A percentile compares a stretch with the other conserved stretches of the same genome.
Evolutionary conservation across 2,888 invertebrate genomes (phyloP).

Genomic region (Pammene fasciana): DNA sequence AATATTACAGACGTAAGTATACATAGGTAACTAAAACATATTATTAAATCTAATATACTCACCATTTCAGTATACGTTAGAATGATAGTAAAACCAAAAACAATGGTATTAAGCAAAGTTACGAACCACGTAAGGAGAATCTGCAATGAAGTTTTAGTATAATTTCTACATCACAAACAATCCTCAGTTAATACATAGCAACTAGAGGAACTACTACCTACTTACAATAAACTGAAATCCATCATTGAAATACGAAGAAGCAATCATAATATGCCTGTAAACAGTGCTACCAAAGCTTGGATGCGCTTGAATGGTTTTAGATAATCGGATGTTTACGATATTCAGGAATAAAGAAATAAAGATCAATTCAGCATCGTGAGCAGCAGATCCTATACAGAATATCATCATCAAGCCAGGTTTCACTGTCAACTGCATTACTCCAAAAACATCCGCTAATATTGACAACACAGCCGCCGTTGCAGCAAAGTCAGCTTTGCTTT

Average conservation of each 20-base stretch:
- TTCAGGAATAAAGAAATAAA: constrained; percentile 59
- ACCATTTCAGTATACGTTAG: constrained; percentile 51
- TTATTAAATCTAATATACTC: constrained; percentile 38
- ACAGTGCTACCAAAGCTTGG: constrained; percentile 54
- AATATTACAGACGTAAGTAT: too few species aligned
- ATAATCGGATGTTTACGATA: constrained; percentile 59
- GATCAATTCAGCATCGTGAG: constrained; percentile 63
- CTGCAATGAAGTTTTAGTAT: constrained; percentile 50
- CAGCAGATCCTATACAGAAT: constrained; percentile 54
- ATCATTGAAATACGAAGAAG: constrained; percentile 59
- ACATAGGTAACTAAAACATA: too few species aligned
- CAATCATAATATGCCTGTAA: constrained; percentile 61
- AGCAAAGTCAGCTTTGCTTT: constrained; percentile 43
- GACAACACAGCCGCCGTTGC: constrained; percentile 46
- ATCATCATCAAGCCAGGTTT: constrained; percentile 46
- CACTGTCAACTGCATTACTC: constrained; percentile 46
- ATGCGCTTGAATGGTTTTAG: constrained; percentile 48
- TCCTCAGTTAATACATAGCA: not conserved
- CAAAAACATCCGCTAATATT: constrained; percentile 52
- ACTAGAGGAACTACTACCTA: constrained; percentile 31
- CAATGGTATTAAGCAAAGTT: constrained; percentile 54
- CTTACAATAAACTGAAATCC: constrained; percentile 61
- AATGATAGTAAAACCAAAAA: constrained; percentile 53
- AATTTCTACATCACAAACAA: not conserved
- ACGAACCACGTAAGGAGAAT: constrained; percentile 53